Conservation (phyloP, 2,113 vertebrate genomes). For the Garra rufa region DNA sequence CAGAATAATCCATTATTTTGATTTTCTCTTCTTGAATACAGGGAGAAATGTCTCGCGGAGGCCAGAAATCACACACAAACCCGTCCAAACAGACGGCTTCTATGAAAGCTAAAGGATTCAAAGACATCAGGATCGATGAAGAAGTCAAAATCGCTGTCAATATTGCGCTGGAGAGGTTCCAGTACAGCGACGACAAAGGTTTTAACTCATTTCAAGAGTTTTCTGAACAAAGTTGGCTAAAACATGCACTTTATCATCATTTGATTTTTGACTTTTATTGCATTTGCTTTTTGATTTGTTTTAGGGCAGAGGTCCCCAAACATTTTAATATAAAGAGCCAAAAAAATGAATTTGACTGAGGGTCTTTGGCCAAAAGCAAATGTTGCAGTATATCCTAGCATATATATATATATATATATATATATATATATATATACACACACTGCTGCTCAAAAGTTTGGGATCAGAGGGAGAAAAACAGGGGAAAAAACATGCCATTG, state of each 20-base stretch:
- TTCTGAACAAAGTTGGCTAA: background rate
- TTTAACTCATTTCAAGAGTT: slow-evolving; percentile 2
- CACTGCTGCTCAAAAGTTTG: too few relatives aligned
- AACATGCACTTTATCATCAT: background rate
- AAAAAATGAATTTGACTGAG: too few relatives aligned
- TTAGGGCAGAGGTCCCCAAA: too few relatives aligned
- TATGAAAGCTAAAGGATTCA: slow-evolving; percentile 73
- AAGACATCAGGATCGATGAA: slow-evolving; percentile 86
- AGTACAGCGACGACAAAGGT: slow-evolving; percentile 87
- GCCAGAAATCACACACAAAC: slow-evolving; percentile 58
- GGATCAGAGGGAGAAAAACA: too few relatives aligned
- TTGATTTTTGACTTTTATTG: background rate
- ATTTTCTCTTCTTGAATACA: slow-evolving; percentile 41
- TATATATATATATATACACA: too few relatives aligned
- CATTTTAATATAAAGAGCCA: too few relatives aligned
- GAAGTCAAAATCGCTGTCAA: slow-evolving; percentile 88
- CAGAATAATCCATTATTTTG: background rate
- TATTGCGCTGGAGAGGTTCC: slow-evolving; percentile 87
- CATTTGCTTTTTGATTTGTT: too few relatives aligned
- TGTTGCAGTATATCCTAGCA: too few relatives aligned
- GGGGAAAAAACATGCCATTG: too few relatives aligned
- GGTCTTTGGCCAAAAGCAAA: too few relatives aligned
- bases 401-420: too few relatives aligned
- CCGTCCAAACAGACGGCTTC: slow-evolving; percentile 48
- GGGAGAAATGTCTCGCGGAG: slow-evolving; percentile 74